phyloP scores from a whole-genome alignment of 2,113 vertebrate species.

The Lampris megalopsis region DNA sequence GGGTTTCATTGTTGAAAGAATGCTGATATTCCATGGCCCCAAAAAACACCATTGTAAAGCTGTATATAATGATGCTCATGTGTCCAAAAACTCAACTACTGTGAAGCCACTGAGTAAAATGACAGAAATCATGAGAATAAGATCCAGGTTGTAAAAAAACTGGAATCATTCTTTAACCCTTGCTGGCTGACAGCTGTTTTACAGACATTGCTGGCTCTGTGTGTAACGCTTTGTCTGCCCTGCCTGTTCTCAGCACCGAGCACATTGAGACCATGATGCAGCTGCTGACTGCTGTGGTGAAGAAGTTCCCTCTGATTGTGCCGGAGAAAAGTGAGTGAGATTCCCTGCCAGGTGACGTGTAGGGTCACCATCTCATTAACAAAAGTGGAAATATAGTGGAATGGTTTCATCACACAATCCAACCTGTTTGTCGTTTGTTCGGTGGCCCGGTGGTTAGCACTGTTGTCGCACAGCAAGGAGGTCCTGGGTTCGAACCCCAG shows the following conservation, averaged over 20 bases:
- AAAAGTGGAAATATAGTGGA: neutral
- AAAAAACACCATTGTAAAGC: too few species aligned
- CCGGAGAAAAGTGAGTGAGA: constrained; percentile 90
- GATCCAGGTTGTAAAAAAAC: too few species aligned
- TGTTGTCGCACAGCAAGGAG: too few species aligned
- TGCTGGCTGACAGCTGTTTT: neutral
- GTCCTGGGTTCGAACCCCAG: too few species aligned
- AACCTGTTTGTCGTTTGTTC: constrained; percentile 18
- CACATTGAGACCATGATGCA: constrained; percentile 94
- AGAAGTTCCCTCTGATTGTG: constrained; percentile 94
- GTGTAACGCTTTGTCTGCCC: constrained; percentile 14
- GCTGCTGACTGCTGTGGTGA: constrained; percentile 93
- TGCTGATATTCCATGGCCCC: too few species aligned
- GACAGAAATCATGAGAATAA: too few species aligned
- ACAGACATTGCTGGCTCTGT: neutral
- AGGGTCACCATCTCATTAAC: neutral
- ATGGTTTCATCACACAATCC: constrained; percentile 7
- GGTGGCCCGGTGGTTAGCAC: too few species aligned
- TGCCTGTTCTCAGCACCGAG: constrained; percentile 84
- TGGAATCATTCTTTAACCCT: neutral
- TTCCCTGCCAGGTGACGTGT: neutral
- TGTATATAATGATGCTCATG: too few species aligned
- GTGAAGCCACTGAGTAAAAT: too few species aligned
- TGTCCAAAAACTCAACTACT: too few species aligned
- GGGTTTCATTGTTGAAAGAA: too few species aligned